Evolutionary conservation across 2,113 vertebrate genomes (phyloP).

Genomic region (Syrrhaptes paradoxus): DNA sequence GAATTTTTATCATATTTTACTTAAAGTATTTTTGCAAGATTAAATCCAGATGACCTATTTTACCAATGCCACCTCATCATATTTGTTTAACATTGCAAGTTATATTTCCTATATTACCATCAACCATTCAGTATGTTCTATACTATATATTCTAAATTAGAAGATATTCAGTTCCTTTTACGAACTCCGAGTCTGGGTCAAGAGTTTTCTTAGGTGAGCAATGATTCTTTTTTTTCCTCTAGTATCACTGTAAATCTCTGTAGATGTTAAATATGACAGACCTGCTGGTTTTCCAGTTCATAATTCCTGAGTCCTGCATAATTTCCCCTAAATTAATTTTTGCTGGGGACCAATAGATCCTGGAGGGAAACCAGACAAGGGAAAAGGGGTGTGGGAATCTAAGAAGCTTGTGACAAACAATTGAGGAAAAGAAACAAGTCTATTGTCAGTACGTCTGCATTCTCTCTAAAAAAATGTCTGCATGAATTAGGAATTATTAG

Average conservation of each 20-base stretch:
- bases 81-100: not conserved
- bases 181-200: not conserved
- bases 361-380: not conserved
- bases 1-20: not conserved
- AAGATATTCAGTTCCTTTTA: not conserved
- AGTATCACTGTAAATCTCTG: not conserved
- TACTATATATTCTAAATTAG: not conserved
- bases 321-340: not conserved
- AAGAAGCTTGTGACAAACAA: not conserved
- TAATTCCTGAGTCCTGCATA: not conserved
- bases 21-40: not conserved
- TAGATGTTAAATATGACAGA: not conserved
- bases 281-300: not conserved
- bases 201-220: not conserved
- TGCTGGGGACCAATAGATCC: not conserved
- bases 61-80: not conserved
- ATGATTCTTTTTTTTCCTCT: not conserved
- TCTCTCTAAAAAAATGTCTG: not conserved
- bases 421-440: not conserved
- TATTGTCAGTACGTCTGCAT: not conserved
- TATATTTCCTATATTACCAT: not conserved
- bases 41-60: not conserved
- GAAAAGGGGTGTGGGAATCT: not conserved
- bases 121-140: not conserved
- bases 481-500: not conserved